Percentiles rank a stretch among this genome's conserved stretches.
phyloP scores from a whole-genome alignment of 1,140 invertebrate species.

The Chironomus striatipennis region DNA sequence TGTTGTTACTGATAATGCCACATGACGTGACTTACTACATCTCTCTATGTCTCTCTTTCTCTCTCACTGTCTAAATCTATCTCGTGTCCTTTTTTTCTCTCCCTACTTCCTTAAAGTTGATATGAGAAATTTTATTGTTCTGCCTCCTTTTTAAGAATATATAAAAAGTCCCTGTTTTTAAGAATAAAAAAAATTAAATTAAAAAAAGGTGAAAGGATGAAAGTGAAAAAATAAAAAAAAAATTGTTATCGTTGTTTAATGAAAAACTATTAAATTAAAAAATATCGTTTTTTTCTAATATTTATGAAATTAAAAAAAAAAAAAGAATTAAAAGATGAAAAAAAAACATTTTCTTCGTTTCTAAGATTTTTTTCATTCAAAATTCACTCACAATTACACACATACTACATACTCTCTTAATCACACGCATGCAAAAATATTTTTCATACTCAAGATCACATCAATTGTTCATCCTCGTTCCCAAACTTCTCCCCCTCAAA shows the following conservation, averaged over 20 bases:
- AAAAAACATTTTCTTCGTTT: neutral
- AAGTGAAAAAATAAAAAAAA: neutral
- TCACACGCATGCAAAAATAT: too few relatives aligned
- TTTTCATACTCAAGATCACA: too few relatives aligned
- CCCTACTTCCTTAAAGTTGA: too few relatives aligned
- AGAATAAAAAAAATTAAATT: too few relatives aligned
- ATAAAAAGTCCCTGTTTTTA: too few relatives aligned
- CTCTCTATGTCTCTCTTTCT: neutral
- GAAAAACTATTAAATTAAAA: neutral
- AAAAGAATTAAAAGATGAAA: neutral
- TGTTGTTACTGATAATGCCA: neutral
- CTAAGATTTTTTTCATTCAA: neutral
- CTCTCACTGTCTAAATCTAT: neutral
- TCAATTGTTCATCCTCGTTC: neutral
- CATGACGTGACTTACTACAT: neutral
- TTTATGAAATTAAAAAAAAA: neutral
- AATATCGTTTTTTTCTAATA: slow-evolving; percentile 14
- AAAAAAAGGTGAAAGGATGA: too few relatives aligned
- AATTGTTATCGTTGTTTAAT: slow-evolving; percentile 23
- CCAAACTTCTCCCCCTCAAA: neutral
- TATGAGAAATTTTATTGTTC: too few relatives aligned
- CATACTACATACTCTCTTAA: too few relatives aligned
- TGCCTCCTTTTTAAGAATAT: too few relatives aligned
- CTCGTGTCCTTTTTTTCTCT: neutral
- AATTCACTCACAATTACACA: too few relatives aligned